Percentiles rank a stretch among this genome's conserved stretches.
Conservation (phyloP, 1,140 invertebrate genomes). For the Zaprionus gabonicus region DNA sequence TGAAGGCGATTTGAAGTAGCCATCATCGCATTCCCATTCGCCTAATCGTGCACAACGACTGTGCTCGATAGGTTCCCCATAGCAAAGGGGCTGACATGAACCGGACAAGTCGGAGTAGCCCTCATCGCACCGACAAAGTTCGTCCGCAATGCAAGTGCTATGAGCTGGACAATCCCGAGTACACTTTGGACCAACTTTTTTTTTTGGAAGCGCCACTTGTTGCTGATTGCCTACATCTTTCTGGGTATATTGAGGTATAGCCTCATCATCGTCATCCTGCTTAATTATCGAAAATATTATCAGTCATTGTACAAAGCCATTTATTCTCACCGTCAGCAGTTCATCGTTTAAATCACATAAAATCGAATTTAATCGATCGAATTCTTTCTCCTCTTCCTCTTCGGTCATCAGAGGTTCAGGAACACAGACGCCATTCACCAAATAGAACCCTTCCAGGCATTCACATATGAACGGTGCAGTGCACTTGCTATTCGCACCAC, state of each 20-base stretch:
- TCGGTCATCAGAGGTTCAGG: background rate
- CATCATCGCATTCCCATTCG: constrained; percentile 28
- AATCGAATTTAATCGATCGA: background rate
- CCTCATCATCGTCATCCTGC: background rate
- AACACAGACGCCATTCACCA: background rate
- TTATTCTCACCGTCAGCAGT: background rate
- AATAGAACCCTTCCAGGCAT: background rate
- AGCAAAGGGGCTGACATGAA: constrained; percentile 12
- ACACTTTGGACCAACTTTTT: constrained; percentile 56
- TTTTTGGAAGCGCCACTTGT: no score
- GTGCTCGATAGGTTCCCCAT: background rate
- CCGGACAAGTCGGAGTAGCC: constrained; percentile 2
- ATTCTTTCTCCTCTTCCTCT: background rate
- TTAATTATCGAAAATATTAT: background rate
- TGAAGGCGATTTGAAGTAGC: constrained; percentile 7
- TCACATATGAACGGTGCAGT: background rate
- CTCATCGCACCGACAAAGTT: constrained; percentile 15
- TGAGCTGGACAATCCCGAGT: constrained; percentile 8
- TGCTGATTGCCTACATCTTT: no score
- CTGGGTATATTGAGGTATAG: constrained; percentile 2
- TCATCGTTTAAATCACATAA: constrained; percentile 6
- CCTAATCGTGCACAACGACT: background rate
- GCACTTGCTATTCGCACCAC: background rate
- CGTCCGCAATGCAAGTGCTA: background rate
- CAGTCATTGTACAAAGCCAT: background rate